phyloP scores from a whole-genome alignment of 2,888 invertebrate genomes.

The Harpalus rubripes region DNA sequence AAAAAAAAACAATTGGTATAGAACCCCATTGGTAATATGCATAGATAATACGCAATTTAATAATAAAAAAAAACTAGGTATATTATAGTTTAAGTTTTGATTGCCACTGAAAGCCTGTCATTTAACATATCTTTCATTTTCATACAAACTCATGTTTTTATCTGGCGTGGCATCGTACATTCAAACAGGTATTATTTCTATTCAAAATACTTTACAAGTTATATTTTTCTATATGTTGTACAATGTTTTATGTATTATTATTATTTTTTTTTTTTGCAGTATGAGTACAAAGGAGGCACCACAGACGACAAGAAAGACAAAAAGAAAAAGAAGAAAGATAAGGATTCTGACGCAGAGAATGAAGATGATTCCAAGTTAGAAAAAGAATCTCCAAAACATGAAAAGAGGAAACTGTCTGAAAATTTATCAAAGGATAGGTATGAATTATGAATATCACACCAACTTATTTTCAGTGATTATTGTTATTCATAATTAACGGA shows the following conservation, averaged over 20 bases:
- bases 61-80: too few species aligned
- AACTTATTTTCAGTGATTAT: not conserved
- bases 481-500: not conserved
- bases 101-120: too few species aligned
- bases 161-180: too few species aligned
- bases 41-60: too few species aligned
- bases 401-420: constrained; percentile 72
- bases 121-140: too few species aligned
- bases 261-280: constrained; percentile 79
- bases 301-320: constrained; percentile 81
- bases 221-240: too few species aligned
- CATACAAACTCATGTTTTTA: too few species aligned
- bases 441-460: constrained; percentile 58
- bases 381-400: constrained; percentile 73
- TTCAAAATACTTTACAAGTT: too few species aligned
- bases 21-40: too few species aligned
- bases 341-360: constrained; percentile 89
- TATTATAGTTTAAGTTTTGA: too few species aligned
- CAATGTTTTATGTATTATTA: constrained; percentile 23
- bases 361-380: constrained; percentile 77
- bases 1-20: too few species aligned
- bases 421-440: constrained; percentile 69
- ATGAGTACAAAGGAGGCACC: constrained; percentile 87
- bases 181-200: too few species aligned
- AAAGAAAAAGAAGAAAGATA: constrained; percentile 88